A percentile compares a stretch with the other conserved stretches of the same genome.
phyloP scores from a whole-genome alignment of 1,140 invertebrate species.

The Harpegnathos saltator region DNA sequence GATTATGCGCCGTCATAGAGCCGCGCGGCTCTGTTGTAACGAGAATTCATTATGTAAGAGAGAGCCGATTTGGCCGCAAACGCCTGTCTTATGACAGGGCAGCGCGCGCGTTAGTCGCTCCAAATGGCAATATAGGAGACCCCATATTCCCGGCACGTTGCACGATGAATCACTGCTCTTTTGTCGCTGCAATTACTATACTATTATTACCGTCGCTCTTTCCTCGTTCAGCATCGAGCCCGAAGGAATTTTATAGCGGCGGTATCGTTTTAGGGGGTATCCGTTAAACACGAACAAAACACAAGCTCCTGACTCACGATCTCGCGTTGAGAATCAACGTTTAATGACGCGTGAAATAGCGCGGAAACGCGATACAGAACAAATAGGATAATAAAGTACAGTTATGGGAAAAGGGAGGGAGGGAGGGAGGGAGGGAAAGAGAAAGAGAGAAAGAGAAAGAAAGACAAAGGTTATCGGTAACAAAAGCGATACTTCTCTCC shows the following conservation, averaged over 20 bases:
- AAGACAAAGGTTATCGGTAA: too few relatives aligned
- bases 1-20: too few relatives aligned
- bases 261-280: background rate
- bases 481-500: too few relatives aligned
- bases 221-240: background rate
- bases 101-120: slow-evolving; percentile 6
- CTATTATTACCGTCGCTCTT: slow-evolving; percentile 14
- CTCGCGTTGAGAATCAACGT: too few relatives aligned
- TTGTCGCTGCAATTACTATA: slow-evolving; percentile 59
- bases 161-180: slow-evolving; percentile 71
- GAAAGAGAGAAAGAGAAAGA: too few relatives aligned
- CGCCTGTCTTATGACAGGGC: slow-evolving; percentile 10
- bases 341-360: too few relatives aligned
- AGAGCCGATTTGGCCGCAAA: slow-evolving; percentile 18
- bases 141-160: slow-evolving; percentile 51
- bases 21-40: background rate
- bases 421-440: too few relatives aligned
- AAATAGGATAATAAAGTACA: too few relatives aligned
- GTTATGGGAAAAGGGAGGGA: too few relatives aligned
- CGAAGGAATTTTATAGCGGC: background rate
- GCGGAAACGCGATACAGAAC: too few relatives aligned
- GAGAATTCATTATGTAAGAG: slow-evolving; percentile 49
- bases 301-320: too few relatives aligned
- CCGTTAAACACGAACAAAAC: too few relatives aligned
- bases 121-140: slow-evolving; percentile 65